These are phyloP conservation scores for Falco columbarius DNA, from an alignment of 2,797 vertebrate species.

Conservation along the genomic window DNA sequence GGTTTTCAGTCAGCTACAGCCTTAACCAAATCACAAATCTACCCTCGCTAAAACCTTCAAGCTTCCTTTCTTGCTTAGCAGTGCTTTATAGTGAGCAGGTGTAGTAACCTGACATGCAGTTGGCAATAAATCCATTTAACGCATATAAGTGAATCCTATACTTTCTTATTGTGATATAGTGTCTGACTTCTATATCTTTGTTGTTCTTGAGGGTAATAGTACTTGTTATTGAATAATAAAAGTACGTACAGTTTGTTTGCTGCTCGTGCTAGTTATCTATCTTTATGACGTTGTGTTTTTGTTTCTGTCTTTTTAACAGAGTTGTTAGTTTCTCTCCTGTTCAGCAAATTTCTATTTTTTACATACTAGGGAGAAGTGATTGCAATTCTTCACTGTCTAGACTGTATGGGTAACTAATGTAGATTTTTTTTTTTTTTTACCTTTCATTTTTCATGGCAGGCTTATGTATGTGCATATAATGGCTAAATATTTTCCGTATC, in stretches of 20 bases:
- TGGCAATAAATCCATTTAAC: background rate
- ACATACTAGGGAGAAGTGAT: background rate
- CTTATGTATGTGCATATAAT: background rate
- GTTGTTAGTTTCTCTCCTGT: background rate
- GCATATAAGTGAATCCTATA: background rate
- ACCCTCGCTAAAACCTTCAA: background rate
- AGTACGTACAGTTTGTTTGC: background rate
- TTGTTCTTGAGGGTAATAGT: background rate
- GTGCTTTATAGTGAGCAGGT: background rate
- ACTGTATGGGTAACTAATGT: background rate
- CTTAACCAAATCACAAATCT: background rate
- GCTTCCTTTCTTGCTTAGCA: background rate
- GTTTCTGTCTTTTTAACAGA: background rate
- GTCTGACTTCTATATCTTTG: background rate
- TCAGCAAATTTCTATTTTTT: background rate
- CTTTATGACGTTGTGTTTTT: background rate
- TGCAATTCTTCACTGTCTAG: background rate
- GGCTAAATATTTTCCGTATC: background rate
- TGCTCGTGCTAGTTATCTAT: background rate
- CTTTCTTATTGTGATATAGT: background rate
- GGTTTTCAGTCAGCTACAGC: background rate
- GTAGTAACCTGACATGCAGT: background rate
- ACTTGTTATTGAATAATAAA: background rate
- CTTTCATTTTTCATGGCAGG: background rate
- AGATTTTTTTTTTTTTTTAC: background rate